phyloP scores from a whole-genome alignment of 2,888 invertebrate species.

The Ophion costatus region DNA sequence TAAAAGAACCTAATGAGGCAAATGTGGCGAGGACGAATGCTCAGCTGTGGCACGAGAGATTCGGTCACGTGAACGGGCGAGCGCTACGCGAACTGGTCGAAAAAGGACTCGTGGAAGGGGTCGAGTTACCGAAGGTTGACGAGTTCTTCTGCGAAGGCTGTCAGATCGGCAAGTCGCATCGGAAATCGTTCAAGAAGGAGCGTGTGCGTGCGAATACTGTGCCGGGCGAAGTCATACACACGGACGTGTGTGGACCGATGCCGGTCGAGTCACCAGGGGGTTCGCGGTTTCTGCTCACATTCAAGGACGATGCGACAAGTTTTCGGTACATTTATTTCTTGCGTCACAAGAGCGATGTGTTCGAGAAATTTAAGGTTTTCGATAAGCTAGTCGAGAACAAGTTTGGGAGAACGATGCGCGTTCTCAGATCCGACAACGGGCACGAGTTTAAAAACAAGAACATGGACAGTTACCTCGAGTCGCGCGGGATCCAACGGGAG shows the following conservation, averaged over 20 bases:
- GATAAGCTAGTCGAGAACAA: constrained; percentile 19
- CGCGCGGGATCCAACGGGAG: constrained; percentile 52
- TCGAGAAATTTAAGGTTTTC: not conserved
- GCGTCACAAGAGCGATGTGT: not conserved
- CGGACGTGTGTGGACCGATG: not conserved
- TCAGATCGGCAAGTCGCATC: not conserved
- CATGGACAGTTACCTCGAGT: constrained; percentile 15
- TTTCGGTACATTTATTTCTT: not conserved
- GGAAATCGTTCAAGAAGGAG: not conserved
- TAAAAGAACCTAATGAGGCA: not conserved
- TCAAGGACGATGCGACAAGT: not conserved
- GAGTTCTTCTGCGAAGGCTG: not conserved
- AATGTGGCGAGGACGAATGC: not conserved
- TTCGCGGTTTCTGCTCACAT: not conserved
- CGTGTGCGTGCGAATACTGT: not conserved
- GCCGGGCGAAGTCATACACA: not conserved
- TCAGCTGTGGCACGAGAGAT: not conserved
- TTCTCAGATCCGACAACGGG: constrained; percentile 33
- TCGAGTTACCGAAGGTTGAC: not conserved
- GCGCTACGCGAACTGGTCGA: not conserved
- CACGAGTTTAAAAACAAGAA: constrained; percentile 5
- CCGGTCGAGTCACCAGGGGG: not conserved
- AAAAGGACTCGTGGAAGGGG: not conserved
- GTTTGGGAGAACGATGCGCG: constrained; percentile 20
- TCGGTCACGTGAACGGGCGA: not conserved